Conservation (phyloP, 1,140 invertebrate genomes). For the Saccostrea echinata region DNA sequence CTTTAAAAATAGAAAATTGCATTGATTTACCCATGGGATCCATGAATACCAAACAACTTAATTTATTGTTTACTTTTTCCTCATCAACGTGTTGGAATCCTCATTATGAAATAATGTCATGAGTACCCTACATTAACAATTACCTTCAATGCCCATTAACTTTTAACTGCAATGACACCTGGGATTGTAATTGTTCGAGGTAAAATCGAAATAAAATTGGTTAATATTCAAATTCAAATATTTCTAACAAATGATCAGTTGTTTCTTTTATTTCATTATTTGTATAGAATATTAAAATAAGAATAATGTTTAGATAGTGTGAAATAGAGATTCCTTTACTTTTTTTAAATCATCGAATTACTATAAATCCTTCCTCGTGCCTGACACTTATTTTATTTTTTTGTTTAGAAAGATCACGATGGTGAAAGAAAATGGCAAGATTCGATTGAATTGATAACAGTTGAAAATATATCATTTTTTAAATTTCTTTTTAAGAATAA, state of each 20-base stretch:
- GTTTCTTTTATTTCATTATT: neutral
- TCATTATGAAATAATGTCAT: neutral
- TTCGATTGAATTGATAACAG: slow-evolving; percentile 37
- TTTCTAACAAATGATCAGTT: neutral
- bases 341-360: neutral
- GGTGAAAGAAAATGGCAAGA: slow-evolving; percentile 16
- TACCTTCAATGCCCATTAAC: slow-evolving; percentile 1
- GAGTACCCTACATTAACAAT: neutral
- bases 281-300: slow-evolving; percentile 8
- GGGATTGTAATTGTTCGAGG: neutral
- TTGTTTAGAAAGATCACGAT: slow-evolving; percentile 13
- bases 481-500: neutral
- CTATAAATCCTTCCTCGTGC: neutral
- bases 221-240: neutral
- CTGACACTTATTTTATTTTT: slow-evolving; percentile 1
- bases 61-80: neutral
- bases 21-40: neutral
- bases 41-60: neutral
- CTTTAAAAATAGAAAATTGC: neutral
- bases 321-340: neutral
- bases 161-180: neutral
- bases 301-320: neutral
- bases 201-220: neutral
- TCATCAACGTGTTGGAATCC: neutral
- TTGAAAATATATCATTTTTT: slow-evolving; percentile 1